A percentile compares a stretch with the other conserved stretches of the same genome.
Evolutionary conservation across 1,140 invertebrate species (phyloP).

Genomic region (Limonius californicus): DNA sequence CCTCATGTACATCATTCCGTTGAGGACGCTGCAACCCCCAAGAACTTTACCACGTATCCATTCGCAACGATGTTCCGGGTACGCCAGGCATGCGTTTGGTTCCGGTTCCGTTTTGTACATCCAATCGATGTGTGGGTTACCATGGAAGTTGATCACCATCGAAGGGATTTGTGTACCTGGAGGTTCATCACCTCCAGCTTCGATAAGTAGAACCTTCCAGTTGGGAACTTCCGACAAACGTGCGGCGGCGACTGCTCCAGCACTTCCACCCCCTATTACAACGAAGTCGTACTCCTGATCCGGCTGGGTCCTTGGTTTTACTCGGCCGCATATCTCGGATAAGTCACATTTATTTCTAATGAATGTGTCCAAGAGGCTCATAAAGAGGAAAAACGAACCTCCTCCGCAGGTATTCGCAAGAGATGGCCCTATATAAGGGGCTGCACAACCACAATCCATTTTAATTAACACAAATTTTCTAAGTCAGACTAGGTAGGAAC

Average conservation of each 20-base stretch:
- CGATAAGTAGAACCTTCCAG: conserved; percentile 56
- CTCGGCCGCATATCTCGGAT: conserved; percentile 51
- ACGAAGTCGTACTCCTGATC: conserved; percentile 56
- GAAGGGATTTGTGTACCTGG: conserved; percentile 53
- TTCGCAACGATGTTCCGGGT: conserved; percentile 49
- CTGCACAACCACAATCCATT: conserved; percentile 44
- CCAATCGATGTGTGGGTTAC: conserved; percentile 59
- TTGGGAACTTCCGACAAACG: conserved; percentile 42
- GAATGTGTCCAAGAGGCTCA: conserved; percentile 54
- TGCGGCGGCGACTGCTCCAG: conserved; percentile 55
- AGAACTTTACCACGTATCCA: conserved; percentile 58
- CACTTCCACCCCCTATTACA: conserved; percentile 57
- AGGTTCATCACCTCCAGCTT: conserved; percentile 61
- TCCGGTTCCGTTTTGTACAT: conserved; percentile 61
- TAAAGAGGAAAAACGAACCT: conserved; percentile 53
- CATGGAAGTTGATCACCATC: conserved; percentile 54
- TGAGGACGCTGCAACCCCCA: conserved; percentile 63
- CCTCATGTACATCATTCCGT: conserved; percentile 72
- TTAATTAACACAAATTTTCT: conserved; percentile 3
- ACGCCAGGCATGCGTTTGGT: conserved; percentile 53
- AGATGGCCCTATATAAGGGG: conserved; percentile 49
- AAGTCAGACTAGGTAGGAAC: no score
- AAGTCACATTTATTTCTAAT: conserved; percentile 49
- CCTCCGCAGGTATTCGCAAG: conserved; percentile 51
- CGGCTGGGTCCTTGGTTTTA: conserved; percentile 43